phyloP scores from a whole-genome alignment of 2,113 vertebrate genomes.

The Rattus norvegicus region DNA sequence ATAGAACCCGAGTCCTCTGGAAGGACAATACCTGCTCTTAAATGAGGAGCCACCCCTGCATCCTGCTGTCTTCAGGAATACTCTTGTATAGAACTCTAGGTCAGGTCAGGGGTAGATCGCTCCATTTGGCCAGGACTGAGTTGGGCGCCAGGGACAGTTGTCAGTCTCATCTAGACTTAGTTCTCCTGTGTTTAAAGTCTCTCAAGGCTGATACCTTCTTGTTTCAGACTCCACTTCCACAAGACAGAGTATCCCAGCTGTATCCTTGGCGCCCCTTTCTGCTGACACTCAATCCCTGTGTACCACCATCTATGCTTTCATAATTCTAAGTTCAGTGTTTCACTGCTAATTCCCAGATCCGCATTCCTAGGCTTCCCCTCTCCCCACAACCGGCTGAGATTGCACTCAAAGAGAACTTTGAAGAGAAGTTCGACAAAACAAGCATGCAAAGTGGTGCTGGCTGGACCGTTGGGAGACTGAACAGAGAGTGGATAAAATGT shows the following conservation, averaged over 20 bases:
- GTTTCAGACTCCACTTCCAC: not conserved
- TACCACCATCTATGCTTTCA: not conserved
- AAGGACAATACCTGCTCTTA: not conserved
- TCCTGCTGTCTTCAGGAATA: not conserved
- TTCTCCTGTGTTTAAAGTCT: no score
- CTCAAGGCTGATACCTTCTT: no score
- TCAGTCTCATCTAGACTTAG: no score
- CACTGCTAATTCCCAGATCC: not conserved
- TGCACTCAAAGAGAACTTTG: not conserved
- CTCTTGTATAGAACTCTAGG: not conserved
- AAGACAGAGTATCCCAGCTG: not conserved
- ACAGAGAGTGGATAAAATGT: not conserved
- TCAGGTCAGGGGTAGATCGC: not conserved
- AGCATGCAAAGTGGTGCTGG: not conserved
- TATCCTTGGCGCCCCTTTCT: not conserved
- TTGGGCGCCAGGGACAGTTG: no score
- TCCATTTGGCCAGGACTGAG: not conserved
- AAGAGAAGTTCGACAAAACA: not conserved
- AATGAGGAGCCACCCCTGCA: not conserved
- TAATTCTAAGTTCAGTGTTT: not conserved
- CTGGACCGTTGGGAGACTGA: not conserved
- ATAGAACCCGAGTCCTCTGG: not conserved
- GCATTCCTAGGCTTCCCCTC: not conserved
- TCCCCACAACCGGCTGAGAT: not conserved
- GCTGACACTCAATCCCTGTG: not conserved